Evolutionary conservation across 2,113 vertebrate species (phyloP), one percentile per base, ranked within the genome.

Genomic region (Addax nasomaculatus): DNA sequence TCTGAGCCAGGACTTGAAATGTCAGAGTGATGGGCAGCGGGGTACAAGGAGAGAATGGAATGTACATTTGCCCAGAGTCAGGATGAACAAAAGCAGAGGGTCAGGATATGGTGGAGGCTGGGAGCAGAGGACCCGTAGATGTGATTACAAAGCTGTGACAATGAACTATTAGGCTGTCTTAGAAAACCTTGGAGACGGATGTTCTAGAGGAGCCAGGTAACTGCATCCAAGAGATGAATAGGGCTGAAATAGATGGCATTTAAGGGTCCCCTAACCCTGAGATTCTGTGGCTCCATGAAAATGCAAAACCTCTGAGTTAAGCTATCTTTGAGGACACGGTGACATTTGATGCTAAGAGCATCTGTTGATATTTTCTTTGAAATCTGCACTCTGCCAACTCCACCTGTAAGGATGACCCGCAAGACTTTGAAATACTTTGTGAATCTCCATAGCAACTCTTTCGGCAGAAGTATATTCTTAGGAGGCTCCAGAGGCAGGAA

Each of bases 361-460:
- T 96, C 89, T 97, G 97, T 97, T 97, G 97, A 80, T 97, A 95
- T 96, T 98, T 96, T 95, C 96, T 97, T 96, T 97, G 97, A 98
- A 98, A 96, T 73, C 81, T 55, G 80, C 57, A 8, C 85, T n/a
- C 51, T 70, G 89, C 88, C 76, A 58, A 7, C 92, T 92, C 92
- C 76, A 90, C 93, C 97, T 96, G 51, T n/a, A 89, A 97, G 89
- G 88, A 49, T 95, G 96, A 84, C 97, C 97, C 1, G 0, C 78
- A 79, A 91, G 95, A 97, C 9, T 7, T n/a, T 57, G 87, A 70
- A 33, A 83, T 83, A n/a, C 78, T 93, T 76, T 85, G 51, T 90
- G 39, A 49, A 90, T 98, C 97, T 98, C 98, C 97, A 98, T 98
- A 93, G 97, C 96, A 98, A 98, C 97, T 93, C 97, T 92, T 84